Conservation (phyloP, 2,113 vertebrate genomes). For the Accipiter virgatus region DNA sequence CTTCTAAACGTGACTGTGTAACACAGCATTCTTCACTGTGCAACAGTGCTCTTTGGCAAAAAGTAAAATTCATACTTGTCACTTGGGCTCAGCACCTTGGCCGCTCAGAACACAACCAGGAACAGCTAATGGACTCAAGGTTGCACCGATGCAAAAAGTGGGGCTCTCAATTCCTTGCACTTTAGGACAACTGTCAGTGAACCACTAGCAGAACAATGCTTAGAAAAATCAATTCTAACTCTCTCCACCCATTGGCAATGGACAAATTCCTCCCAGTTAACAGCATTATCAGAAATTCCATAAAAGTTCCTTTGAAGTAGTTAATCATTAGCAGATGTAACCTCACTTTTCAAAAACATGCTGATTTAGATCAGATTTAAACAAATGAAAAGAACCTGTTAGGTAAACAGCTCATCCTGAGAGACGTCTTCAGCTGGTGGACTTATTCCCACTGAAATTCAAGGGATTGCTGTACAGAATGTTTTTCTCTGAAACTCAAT, state of each 20-base stretch:
- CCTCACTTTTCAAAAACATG: not conserved
- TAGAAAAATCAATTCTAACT: not conserved
- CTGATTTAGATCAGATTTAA: not conserved
- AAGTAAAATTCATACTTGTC: not conserved
- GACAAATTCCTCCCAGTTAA: not conserved
- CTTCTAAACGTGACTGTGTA: not conserved
- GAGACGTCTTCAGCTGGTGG: not conserved
- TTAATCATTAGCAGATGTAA: not conserved
- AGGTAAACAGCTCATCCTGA: not conserved
- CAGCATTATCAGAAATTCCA: not conserved
- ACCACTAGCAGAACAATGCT: not conserved
- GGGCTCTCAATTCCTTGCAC: not conserved
- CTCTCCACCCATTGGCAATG: not conserved
- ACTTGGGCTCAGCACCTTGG: not conserved
- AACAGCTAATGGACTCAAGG: not conserved
- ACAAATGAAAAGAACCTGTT: not conserved
- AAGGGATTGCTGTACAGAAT: not conserved
- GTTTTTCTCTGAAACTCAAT: not conserved
- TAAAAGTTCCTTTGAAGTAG: not conserved
- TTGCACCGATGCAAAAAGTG: not conserved
- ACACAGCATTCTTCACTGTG: not conserved
- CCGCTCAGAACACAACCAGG: rapidly evolving
- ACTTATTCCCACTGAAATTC: not conserved
- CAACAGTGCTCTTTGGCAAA: not conserved
- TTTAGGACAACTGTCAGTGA: not conserved